Evolutionary conservation across 2,797 vertebrate species (phyloP).

Genomic region (Morelia viridis): DNA sequence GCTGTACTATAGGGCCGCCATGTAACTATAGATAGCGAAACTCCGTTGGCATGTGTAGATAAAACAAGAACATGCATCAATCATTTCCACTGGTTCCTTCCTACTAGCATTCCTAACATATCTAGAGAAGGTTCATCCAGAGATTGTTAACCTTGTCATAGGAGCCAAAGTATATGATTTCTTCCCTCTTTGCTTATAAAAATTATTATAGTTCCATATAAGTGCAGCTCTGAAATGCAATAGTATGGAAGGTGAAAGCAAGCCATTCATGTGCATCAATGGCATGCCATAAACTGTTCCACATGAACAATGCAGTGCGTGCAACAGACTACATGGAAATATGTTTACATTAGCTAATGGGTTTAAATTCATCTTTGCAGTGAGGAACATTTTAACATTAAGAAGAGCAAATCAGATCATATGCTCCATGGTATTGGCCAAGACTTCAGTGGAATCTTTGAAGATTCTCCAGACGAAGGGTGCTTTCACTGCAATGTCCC

Average conservation of each 20-base stretch:
- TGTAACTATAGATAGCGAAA: too few relatives aligned
- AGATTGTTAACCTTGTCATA: too few relatives aligned
- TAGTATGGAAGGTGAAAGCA: not conserved
- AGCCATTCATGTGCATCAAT: not conserved
- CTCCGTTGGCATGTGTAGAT: too few relatives aligned
- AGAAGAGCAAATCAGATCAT: constrained; percentile 13
- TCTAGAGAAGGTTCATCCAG: too few relatives aligned
- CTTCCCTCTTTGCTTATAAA: too few relatives aligned
- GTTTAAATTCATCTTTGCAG: not conserved
- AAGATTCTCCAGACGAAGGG: not conserved
- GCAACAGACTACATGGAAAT: not conserved
- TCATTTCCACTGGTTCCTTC: too few relatives aligned
- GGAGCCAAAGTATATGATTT: too few relatives aligned
- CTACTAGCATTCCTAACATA: too few relatives aligned
- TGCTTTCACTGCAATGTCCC: not conserved
- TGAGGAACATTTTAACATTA: not conserved
- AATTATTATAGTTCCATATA: too few relatives aligned
- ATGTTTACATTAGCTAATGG: too few relatives aligned
- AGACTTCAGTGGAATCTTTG: not conserved
- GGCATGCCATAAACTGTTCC: not conserved
- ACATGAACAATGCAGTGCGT: not conserved
- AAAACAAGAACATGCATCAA: too few relatives aligned
- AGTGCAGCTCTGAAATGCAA: not conserved
- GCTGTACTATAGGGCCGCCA: too few relatives aligned
- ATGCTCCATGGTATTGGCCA: not conserved